phyloP scores from a whole-genome alignment of 2,888 invertebrate genomes.

The Teleogryllus oceanicus region DNA sequence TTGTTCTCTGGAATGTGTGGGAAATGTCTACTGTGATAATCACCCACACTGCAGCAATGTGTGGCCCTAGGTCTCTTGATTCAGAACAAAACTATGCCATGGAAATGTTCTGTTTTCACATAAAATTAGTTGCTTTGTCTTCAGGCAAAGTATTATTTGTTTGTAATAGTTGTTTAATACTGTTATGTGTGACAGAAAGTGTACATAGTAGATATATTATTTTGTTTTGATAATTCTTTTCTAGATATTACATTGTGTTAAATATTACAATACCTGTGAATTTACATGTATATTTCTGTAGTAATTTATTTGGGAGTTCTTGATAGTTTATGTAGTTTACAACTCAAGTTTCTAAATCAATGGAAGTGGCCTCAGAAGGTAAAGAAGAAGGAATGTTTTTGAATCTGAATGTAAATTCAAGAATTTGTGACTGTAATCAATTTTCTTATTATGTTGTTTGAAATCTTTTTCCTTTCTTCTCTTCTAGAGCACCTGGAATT shows the following conservation, averaged over 20 bases:
- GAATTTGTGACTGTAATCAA: too few relatives aligned
- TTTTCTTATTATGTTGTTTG: too few relatives aligned
- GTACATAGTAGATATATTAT: background rate
- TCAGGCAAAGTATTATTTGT: too few relatives aligned
- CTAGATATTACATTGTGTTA: background rate
- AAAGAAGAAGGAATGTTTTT: too few relatives aligned
- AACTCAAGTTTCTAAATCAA: background rate
- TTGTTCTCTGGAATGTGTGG: background rate
- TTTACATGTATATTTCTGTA: background rate
- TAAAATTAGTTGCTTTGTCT: background rate
- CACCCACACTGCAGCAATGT: background rate
- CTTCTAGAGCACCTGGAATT: too few relatives aligned
- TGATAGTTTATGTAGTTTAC: conserved; percentile 4
- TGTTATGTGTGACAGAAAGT: background rate
- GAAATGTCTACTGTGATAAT: background rate
- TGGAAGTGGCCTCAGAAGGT: background rate
- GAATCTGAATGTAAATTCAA: too few relatives aligned
- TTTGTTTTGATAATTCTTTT: background rate
- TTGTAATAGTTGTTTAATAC: too few relatives aligned
- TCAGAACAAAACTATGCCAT: background rate
- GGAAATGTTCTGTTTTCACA: background rate
- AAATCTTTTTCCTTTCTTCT: too few relatives aligned
- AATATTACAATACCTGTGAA: background rate
- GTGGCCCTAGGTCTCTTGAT: background rate
- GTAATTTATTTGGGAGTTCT: background rate